A percentile compares a stretch with the other conserved stretches of the same genome.
Conservation (phyloP, 2,888 invertebrate species). For the Oscheius onirici region DNA sequence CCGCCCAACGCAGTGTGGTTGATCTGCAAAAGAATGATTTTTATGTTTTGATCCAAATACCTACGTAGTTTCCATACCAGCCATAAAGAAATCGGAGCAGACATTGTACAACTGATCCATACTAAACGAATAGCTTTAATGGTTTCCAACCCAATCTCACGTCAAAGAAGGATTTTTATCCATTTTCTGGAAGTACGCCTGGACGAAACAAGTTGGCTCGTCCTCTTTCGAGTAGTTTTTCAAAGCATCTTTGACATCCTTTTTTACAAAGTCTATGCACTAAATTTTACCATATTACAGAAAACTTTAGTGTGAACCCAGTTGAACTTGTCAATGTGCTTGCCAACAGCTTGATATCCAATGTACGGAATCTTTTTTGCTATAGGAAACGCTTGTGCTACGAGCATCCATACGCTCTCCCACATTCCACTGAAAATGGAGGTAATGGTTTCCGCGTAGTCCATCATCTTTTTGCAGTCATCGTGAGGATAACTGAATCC, state of each 20-base stretch:
- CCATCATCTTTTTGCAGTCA: constrained; percentile 41
- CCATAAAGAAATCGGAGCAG: constrained; percentile 53
- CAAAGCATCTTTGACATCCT: constrained; percentile 42
- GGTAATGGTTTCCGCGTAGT: constrained; percentile 24
- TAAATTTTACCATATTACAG: constrained; percentile 2
- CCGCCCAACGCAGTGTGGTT: constrained; percentile 47
- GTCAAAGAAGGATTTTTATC: constrained; percentile 4
- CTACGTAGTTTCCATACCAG: constrained; percentile 59
- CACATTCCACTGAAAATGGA: background rate
- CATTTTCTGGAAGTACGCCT: constrained; percentile 46
- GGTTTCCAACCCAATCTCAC: background rate
- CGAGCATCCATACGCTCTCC: background rate
- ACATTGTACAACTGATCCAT: constrained; percentile 24
- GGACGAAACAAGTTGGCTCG: constrained; percentile 48
- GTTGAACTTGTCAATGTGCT: constrained; percentile 4
- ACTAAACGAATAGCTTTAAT: background rate
- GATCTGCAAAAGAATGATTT: background rate
- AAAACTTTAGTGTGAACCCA: too few relatives aligned
- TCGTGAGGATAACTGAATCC: constrained; percentile 46
- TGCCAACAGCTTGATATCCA: constrained; percentile 29
- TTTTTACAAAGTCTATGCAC: constrained; percentile 37
- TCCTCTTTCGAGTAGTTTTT: constrained; percentile 32
- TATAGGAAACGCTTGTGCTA: constrained; percentile 33
- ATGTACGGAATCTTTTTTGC: constrained; percentile 39
- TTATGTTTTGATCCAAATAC: background rate